Evolutionary conservation across 30 jellyfish, hydroid and myxozoan species (phyloP).

Genomic region (Aurelia sp.): DNA sequence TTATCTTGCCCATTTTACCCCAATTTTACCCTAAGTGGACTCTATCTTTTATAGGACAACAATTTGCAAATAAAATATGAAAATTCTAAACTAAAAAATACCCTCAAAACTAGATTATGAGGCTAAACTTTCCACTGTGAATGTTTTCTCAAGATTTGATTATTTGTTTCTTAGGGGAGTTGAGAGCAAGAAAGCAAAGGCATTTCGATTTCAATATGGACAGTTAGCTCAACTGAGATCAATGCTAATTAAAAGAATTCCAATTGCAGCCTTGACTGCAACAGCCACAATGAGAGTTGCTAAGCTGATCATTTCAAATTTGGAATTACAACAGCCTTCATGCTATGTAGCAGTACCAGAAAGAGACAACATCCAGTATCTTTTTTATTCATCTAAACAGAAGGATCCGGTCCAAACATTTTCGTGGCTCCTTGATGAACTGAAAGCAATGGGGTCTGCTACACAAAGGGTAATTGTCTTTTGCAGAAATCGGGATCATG

Average conservation of each 20-base stretch:
- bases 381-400: neutral
- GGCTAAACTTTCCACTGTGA: neutral
- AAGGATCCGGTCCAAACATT: neutral
- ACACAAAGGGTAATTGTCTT: neutral
- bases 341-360: constrained; percentile 3
- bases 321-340: neutral
- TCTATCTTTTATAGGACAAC: no score
- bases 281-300: constrained; percentile 18
- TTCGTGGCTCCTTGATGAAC: neutral
- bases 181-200: no score
- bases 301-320: neutral
- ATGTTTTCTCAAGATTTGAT: neutral
- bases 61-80: no score
- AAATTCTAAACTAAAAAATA: no score
- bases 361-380: constrained; percentile 7
- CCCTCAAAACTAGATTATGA: neutral
- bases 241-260: neutral
- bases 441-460: neutral
- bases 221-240: no score
- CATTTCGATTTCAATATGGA: no score
- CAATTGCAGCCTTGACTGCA: constrained; percentile 1
- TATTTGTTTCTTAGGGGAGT: no score
- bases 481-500: constrained; percentile 5
- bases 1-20: no score
- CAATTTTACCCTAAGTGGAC: no score